Evolutionary conservation across 2,113 vertebrate species (phyloP).

Genomic region (Thymallus thymallus): DNA sequence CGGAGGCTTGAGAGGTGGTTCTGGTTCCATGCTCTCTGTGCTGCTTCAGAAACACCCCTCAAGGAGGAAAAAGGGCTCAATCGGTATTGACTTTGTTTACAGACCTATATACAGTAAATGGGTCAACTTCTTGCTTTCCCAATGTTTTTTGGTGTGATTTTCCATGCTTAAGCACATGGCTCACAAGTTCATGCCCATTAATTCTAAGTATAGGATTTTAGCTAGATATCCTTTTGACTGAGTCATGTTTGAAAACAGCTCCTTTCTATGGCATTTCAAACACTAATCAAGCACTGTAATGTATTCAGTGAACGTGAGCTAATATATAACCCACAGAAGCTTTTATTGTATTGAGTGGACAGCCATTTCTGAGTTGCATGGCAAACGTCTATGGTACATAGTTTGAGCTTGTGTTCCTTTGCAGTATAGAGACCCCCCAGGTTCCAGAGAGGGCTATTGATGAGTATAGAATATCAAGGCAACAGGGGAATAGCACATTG

Average conservation of each 20-base stretch:
- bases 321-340: constrained; percentile 16
- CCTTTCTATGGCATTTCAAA: too few species aligned
- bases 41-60: constrained; percentile 42
- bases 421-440: not conserved
- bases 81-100: constrained; percentile 34
- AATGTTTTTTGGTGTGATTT: not conserved
- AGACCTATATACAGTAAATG: constrained; percentile 22
- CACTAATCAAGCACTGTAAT: constrained; percentile 33
- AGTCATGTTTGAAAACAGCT: too few species aligned
- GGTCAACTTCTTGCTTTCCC: constrained; percentile 14
- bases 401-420: constrained; percentile 34
- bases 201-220: not conserved
- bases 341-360: constrained; percentile 57
- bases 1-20: not conserved
- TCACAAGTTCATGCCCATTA: constrained; percentile 28
- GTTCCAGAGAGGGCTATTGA: not conserved
- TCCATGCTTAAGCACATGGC: constrained; percentile 5
- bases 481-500: not conserved
- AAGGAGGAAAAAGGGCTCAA: constrained; percentile 30
- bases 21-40: constrained; percentile 26
- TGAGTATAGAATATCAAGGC: not conserved
- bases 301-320: constrained; percentile 50
- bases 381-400: constrained; percentile 5
- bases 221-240: too few species aligned
- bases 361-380: constrained; percentile 32